A percentile compares a stretch with the other conserved stretches of the same genome.
phyloP scores from a whole-genome alignment of 2,113 vertebrate genomes.

The Hymenochirus boettgeri region DNA sequence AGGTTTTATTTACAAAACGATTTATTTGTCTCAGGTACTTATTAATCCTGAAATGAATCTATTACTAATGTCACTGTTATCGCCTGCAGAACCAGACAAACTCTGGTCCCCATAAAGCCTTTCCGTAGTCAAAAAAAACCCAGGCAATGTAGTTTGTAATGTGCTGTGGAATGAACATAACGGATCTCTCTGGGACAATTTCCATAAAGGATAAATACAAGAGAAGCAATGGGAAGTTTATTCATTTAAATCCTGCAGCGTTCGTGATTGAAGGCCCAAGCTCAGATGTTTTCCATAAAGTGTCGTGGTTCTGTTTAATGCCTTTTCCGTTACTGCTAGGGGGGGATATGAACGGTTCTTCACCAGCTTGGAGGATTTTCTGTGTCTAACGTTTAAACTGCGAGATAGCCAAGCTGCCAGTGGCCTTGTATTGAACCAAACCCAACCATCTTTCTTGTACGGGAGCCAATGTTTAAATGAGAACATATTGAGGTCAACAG shows the following conservation, averaged over 20 bases:
- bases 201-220: slow-evolving; percentile 86
- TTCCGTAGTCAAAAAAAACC: slow-evolving; percentile 58
- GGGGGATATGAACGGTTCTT: slow-evolving; percentile 64
- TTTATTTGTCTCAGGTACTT: background rate
- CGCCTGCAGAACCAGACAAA: background rate
- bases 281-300: slow-evolving; percentile 83
- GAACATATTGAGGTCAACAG: slow-evolving; percentile 72
- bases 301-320: slow-evolving; percentile 76
- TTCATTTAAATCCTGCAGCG: slow-evolving; percentile 86
- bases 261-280: slow-evolving; percentile 80
- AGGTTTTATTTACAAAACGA: too few relatives aligned
- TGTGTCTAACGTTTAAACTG: slow-evolving; percentile 56
- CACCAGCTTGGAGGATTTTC: slow-evolving; percentile 68
- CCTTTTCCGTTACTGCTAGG: slow-evolving; percentile 70
- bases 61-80: background rate
- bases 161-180: slow-evolving; percentile 66
- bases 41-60: background rate
- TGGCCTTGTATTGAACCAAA: slow-evolving; percentile 62
- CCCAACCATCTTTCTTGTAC: slow-evolving; percentile 67
- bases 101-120: slow-evolving; percentile 49
- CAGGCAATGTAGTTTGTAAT: slow-evolving; percentile 61
- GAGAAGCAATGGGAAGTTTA: slow-evolving; percentile 86
- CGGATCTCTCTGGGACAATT: slow-evolving; percentile 76
- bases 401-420: slow-evolving; percentile 57
- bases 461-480: slow-evolving; percentile 70